A percentile compares a stretch with the other conserved stretches of the same genome.
phyloP scores from a whole-genome alignment of 2,113 vertebrate genomes.

The Empidonax traillii region DNA sequence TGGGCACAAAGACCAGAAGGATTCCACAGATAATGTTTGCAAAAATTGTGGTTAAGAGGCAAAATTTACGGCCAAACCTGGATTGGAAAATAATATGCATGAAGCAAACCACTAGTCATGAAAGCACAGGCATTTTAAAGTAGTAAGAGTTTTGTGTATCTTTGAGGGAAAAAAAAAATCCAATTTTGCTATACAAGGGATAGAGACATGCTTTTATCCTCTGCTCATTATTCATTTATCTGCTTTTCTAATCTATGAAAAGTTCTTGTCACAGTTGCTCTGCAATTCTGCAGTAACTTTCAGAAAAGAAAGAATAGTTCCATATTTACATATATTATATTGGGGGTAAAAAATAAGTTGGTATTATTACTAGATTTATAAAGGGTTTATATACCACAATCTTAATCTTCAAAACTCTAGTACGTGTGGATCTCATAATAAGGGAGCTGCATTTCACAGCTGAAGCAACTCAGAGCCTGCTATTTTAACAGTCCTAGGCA shows the following conservation, averaged over 20 bases:
- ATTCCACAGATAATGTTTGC: slow-evolving; percentile 62
- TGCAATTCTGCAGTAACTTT: background rate
- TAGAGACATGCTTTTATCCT: background rate
- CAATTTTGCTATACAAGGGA: background rate
- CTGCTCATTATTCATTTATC: background rate
- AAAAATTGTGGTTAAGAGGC: slow-evolving; percentile 69
- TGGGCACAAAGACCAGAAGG: slow-evolving; percentile 73
- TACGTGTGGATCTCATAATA: background rate
- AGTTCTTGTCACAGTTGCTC: background rate
- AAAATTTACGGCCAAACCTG: slow-evolving; percentile 80
- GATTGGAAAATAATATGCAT: background rate
- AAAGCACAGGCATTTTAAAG: background rate
- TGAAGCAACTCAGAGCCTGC: background rate
- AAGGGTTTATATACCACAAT: background rate
- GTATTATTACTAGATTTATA: background rate
- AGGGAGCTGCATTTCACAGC: background rate
- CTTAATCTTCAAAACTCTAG: background rate
- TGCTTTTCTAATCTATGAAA: background rate
- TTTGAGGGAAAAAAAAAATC: background rate
- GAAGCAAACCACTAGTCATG: background rate
- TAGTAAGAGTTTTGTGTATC: background rate
- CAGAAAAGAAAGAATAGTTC: background rate
- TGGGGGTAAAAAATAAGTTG: background rate
- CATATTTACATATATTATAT: background rate
- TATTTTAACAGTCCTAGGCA: background rate